phyloP scores from a whole-genome alignment of 2,888 invertebrate species.

The Drosophila colorata region DNA sequence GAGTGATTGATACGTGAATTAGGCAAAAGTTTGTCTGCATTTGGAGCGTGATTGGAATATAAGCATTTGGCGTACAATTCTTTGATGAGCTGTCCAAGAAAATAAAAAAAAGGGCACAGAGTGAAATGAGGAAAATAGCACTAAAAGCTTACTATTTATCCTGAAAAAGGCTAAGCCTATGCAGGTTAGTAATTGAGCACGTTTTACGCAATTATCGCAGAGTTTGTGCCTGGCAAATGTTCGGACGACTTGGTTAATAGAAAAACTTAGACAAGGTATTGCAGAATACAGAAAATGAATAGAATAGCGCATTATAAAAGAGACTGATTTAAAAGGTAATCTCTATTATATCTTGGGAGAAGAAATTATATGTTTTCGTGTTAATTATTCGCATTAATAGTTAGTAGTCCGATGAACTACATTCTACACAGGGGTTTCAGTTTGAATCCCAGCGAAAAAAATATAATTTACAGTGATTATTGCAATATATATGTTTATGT shows the following conservation, averaged over 20 bases:
- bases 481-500: too few relatives aligned
- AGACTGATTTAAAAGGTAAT: background rate
- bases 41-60: conserved; percentile 55
- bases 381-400: too few relatives aligned
- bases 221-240: background rate
- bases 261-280: background rate
- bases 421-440: too few relatives aligned
- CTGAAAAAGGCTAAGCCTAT: conserved; percentile 9
- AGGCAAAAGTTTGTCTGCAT: conserved; percentile 47
- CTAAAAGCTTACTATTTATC: conserved; percentile 10
- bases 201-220: conserved; percentile 47
- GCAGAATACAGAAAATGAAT: background rate
- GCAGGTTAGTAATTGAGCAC: conserved; percentile 47
- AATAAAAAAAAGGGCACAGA: background rate
- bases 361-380: too few relatives aligned
- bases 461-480: too few relatives aligned
- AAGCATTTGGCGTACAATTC: conserved; percentile 32
- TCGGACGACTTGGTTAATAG: background rate
- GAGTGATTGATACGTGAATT: conserved; percentile 63
- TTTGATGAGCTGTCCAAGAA: conserved; percentile 41
- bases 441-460: too few relatives aligned
- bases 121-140: background rate
- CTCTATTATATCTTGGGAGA: background rate
- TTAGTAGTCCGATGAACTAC: too few relatives aligned
- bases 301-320: background rate